Evolutionary conservation across 2,888 invertebrate genomes (phyloP), one percentile per base, ranked within the genome.

Genomic region (Eulithis prunata): DNA sequence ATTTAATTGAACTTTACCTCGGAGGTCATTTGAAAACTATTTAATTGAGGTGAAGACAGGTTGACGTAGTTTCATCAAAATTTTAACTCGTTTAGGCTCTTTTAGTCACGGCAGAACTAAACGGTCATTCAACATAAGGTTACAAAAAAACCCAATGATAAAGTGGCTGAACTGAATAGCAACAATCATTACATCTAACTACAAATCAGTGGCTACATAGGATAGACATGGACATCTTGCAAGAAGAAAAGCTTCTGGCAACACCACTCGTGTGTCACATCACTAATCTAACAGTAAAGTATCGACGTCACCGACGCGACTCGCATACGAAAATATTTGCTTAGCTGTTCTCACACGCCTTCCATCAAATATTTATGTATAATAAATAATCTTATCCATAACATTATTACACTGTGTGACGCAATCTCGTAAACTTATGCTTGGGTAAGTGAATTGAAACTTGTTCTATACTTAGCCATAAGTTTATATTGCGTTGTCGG

Each of bases 291-390:
- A 69, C 54, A 69, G 28, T 41, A 53, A 57, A 69, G 64, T 60
- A 65, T 49, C 47, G 21, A 64, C 63, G 65, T 64, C 59, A 59
- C n/a, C 53, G 21, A 21, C 64, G 54, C 21, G 63, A 49, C 54
- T 49, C 57, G 68, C 58, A 63, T 66, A 54, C 55, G 46, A 66
- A 66, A 68, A 73, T 68, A 66, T 70, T 71, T 72, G 57, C 67
- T 55, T 66, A 62, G 67, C 58, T 58, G 45, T 67, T 68, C 64
- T 58, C 60, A 47, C 62, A 59, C 63, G 57, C 68, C 66, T 62
- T 63, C 60, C 63, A 68, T 66, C 69, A 68, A 69, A 66, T 49
- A 12, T 51, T 66, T 67, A 71, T 61, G 61, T 66, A 65, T 64
- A 62, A n/a, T n/a, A 1, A 21, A 21, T 21, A 21, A 69, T 67